These are phyloP conservation scores for Grantiella picta DNA, from an alignment of 2,113 vertebrate species.

Conservation along the genomic window DNA sequence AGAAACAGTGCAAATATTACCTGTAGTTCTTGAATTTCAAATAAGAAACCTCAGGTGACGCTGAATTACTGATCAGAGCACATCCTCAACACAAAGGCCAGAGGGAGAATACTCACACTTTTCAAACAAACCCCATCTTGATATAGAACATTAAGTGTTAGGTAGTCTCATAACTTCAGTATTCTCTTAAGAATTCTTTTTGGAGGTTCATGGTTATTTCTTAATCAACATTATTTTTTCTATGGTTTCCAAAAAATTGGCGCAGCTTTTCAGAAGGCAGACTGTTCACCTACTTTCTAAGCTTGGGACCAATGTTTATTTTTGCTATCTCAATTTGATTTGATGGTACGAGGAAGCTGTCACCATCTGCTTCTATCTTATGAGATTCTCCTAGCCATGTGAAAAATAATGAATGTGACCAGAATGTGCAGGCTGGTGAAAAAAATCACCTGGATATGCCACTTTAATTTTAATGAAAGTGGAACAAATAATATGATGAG, in stretches of 20 bases:
- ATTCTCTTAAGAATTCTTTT: neutral
- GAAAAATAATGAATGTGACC: slow-evolving; percentile 15
- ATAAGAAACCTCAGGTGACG: neutral
- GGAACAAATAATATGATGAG: neutral
- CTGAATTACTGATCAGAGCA: slow-evolving; percentile 4
- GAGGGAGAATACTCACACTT: neutral
- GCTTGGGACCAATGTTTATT: slow-evolving; percentile 6
- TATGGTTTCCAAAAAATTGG: neutral
- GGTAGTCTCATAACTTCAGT: neutral
- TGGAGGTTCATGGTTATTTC: neutral
- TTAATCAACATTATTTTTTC: slow-evolving; percentile 8
- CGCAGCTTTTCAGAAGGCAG: neutral
- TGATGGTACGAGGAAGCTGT: neutral
- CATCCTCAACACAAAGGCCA: neutral
- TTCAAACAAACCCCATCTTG: neutral
- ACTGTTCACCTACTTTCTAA: slow-evolving; percentile 21
- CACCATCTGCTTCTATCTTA: slow-evolving; percentile 51
- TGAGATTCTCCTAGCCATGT: neutral
- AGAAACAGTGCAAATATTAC: neutral
- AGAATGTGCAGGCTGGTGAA: neutral
- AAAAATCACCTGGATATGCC: neutral
- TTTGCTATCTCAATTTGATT: slow-evolving; percentile 51
- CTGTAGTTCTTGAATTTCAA: neutral
- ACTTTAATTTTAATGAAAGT: neutral
- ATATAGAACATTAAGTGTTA: neutral